These are phyloP conservation scores for Seira ritae DNA, from an alignment of 2,888 invertebrate genomes.

Conservation along the genomic window DNA sequence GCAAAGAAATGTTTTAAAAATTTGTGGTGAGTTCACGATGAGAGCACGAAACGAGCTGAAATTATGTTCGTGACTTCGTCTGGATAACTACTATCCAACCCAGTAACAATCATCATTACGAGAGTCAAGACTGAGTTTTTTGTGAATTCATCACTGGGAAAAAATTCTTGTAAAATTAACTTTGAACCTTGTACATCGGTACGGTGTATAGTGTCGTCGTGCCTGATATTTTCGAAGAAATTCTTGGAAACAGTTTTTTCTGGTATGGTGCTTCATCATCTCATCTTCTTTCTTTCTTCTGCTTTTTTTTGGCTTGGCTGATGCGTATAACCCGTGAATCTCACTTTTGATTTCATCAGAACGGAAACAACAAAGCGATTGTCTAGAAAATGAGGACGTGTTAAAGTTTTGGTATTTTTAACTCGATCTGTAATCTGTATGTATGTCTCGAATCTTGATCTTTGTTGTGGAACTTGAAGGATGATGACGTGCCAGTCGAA, in stretches of 20 bases:
- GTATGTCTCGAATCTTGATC: background rate
- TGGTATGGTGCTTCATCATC: conserved; percentile 6
- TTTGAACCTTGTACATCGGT: background rate
- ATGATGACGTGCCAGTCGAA: background rate
- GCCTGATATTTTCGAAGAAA: conserved; percentile 10
- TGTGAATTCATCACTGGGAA: conserved; percentile 35
- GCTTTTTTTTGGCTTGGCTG: background rate
- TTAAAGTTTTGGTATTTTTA: conserved; percentile 51
- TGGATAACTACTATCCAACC: conserved; percentile 4
- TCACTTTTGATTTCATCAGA: conserved; percentile 11
- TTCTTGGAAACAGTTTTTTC: conserved; percentile 35
- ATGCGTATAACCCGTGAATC: conserved; percentile 5
- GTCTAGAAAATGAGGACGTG: conserved; percentile 34
- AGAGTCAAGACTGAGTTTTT: background rate
- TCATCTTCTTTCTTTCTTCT: background rate
- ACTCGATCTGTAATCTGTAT: conserved; percentile 12
- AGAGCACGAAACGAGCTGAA: conserved; percentile 50
- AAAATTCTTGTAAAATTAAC: conserved; percentile 13
- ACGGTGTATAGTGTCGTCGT: background rate
- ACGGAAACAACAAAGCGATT: conserved; percentile 8
- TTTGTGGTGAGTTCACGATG: background rate
- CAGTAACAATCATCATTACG: conserved; percentile 43
- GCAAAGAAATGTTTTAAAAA: too few species aligned
- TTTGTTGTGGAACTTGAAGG: background rate
- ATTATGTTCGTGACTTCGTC: conserved; percentile 53